Evolutionary conservation across 2,113 vertebrate genomes (phyloP).

Genomic region (Arvicanthis niloticus): DNA sequence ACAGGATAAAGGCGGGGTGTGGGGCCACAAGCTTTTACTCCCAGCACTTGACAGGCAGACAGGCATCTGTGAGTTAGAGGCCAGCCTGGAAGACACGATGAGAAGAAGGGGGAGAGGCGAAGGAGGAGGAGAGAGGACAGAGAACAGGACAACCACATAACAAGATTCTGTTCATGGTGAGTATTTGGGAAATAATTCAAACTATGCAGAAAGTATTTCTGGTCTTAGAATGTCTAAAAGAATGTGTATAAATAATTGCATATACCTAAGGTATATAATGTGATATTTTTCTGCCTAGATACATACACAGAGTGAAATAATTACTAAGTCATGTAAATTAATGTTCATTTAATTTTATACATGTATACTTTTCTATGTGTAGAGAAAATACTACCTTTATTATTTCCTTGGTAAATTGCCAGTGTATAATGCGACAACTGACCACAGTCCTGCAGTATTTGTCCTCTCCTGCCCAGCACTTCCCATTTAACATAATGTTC

Average conservation of each 20-base stretch:
- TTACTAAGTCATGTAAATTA: background rate
- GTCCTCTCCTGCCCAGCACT: background rate
- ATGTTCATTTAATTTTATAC: background rate
- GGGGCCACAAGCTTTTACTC: too few relatives aligned
- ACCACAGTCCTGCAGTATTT: background rate
- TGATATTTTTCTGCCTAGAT: background rate
- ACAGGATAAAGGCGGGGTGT: background rate
- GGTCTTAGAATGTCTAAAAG: constrained; percentile 26
- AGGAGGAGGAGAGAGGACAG: too few relatives aligned
- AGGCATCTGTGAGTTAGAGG: background rate
- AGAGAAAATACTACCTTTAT: background rate
- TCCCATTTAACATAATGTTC: background rate
- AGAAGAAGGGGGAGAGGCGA: background rate
- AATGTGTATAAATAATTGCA: background rate
- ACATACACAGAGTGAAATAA: background rate
- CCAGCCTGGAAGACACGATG: background rate
- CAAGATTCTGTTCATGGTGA: background rate
- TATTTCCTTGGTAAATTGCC: background rate
- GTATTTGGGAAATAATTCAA: constrained; percentile 44
- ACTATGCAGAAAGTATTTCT: constrained; percentile 5
- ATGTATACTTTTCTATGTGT: background rate
- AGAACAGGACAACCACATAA: background rate
- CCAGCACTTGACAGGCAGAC: background rate
- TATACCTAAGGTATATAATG: background rate
- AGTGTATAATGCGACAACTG: background rate